These are phyloP conservation scores for Hormiphora californensis DNA, from an alignment of 37 sponge, comb jelly and placozoan genomes.

Conservation along the genomic window DNA sequence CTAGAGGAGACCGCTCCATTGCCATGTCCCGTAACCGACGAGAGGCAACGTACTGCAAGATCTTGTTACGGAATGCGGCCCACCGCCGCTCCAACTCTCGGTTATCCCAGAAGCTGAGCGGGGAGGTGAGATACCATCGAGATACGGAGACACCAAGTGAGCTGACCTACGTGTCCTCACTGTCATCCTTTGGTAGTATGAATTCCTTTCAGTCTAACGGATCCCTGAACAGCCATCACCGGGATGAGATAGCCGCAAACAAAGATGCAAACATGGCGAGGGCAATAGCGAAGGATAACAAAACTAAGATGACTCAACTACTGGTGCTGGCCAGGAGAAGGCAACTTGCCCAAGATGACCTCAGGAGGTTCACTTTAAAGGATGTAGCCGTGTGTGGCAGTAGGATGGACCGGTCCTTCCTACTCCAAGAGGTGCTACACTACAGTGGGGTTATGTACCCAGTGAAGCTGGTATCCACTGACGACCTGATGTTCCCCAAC, in stretches of 20 bases:
- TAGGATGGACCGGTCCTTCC: neutral
- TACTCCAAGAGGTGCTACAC: neutral
- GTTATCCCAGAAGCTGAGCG: neutral
- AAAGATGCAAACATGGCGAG: neutral
- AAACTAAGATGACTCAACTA: slow-evolving; percentile 7
- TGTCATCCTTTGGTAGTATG: slow-evolving; percentile 24
- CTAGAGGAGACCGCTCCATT: slow-evolving; percentile 2
- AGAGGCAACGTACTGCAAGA: slow-evolving; percentile 26
- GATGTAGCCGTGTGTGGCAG: slow-evolving; percentile 4
- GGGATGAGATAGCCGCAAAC: neutral
- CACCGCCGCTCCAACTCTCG: neutral
- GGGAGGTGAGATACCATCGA: neutral
- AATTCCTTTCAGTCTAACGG: slow-evolving; percentile 2
- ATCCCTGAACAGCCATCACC: neutral
- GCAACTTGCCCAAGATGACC: neutral
- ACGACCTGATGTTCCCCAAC: slow-evolving; percentile 24
- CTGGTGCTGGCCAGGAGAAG: neutral
- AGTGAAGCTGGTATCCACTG: neutral
- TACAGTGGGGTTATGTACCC: slow-evolving; percentile 3
- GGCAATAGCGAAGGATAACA: neutral
- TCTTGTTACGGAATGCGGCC: neutral
- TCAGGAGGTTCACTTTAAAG: neutral
- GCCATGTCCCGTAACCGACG: slow-evolving; percentile 41
- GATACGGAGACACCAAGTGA: slow-evolving; percentile 24
- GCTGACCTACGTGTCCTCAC: slow-evolving; percentile 9